phyloP scores from a whole-genome alignment of 1,140 invertebrate species.

The Brachionus sp. region DNA sequence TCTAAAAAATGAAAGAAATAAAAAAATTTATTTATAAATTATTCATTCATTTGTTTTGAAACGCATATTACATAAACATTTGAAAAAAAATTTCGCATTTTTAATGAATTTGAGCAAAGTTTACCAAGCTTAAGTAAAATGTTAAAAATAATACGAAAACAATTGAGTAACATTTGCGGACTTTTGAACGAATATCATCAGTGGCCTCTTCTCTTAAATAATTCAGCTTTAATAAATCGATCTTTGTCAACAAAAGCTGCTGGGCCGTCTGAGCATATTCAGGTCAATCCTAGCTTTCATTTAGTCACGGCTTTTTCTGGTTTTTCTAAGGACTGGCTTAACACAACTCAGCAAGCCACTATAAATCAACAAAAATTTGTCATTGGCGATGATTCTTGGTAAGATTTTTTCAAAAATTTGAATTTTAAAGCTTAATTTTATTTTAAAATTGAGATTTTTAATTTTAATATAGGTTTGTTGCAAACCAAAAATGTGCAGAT shows the following conservation, averaged over 20 bases:
- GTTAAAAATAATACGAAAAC: conserved; percentile 20
- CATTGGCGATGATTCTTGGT: conserved; percentile 26
- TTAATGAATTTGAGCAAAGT: background rate
- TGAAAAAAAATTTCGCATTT: conserved; percentile 17
- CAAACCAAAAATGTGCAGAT: conserved; percentile 16
- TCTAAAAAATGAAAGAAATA: background rate
- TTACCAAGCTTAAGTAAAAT: background rate
- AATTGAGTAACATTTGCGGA: background rate
- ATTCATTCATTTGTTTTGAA: background rate
- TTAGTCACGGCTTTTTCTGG: background rate
- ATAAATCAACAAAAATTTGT: background rate
- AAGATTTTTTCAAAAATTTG: background rate
- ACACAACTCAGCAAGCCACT: background rate
- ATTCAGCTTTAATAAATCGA: background rate
- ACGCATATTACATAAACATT: background rate
- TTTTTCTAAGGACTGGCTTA: conserved; percentile 16
- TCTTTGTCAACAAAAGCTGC: background rate
- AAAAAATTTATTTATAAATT: background rate
- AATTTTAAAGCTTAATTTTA: background rate
- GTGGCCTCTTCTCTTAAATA: background rate
- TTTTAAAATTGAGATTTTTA: background rate
- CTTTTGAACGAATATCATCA: conserved; percentile 6
- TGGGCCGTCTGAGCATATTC: background rate
- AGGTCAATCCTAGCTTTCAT: background rate
- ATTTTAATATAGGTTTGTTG: background rate